These are phyloP conservation scores for Harpegnathos saltator DNA, from an alignment of 1,140 invertebrate genomes.

Conservation along the genomic window DNA sequence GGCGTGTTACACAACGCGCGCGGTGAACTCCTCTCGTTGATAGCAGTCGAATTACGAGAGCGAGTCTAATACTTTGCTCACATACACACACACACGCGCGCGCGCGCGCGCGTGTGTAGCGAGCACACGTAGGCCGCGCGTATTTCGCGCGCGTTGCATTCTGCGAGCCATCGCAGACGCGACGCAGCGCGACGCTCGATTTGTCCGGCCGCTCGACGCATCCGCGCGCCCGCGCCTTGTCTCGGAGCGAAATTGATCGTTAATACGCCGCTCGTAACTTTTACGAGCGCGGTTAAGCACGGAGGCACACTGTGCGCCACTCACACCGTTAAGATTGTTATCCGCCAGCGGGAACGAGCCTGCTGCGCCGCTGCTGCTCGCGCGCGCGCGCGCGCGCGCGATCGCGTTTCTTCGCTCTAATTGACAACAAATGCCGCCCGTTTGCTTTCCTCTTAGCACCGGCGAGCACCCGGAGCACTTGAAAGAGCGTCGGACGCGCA, in stretches of 20 bases:
- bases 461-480: background rate
- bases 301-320: conserved; percentile 5
- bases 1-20: conserved; percentile 3
- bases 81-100: background rate
- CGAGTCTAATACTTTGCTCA: conserved; percentile 9
- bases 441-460: conserved; percentile 5
- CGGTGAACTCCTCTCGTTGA: background rate
- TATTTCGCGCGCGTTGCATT: background rate
- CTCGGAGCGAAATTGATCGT: conserved; percentile 61
- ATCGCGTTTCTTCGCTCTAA: conserved; percentile 17
- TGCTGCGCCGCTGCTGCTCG: too few relatives aligned
- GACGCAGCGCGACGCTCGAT: conserved; percentile 12
- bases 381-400: background rate
- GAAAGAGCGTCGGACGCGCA: conserved; percentile 3
- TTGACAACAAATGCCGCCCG: conserved; percentile 48
- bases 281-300: conserved; percentile 56
- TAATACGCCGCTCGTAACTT: conserved; percentile 64
- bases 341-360: conserved; percentile 19
- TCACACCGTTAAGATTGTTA: conserved; percentile 48
- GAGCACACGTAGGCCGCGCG: background rate
- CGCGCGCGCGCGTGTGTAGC: too few relatives aligned
- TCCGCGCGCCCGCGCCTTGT: conserved; percentile 53
- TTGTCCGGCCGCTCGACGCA: background rate
- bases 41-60: conserved; percentile 4
- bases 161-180: background rate